Conservation (phyloP, 2,888 invertebrate genomes). For the Cabera pusaria region DNA sequence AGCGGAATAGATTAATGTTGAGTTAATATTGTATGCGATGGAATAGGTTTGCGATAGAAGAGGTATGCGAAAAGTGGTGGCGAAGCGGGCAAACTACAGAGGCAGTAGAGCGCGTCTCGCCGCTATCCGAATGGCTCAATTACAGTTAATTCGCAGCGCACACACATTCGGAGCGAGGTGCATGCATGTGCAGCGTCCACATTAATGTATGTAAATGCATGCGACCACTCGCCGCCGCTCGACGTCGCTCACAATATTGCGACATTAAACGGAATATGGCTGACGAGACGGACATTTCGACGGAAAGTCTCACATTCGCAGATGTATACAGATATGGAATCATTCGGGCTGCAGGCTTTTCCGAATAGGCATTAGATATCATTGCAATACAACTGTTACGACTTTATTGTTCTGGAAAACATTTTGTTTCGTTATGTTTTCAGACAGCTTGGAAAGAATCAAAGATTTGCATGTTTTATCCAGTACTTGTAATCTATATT, state of each 20-base stretch:
- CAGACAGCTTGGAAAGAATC: too few relatives aligned
- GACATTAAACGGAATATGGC: slow-evolving; percentile 79
- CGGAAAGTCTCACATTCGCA: slow-evolving; percentile 74
- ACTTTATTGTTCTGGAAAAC: too few relatives aligned
- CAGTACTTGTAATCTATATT: too few relatives aligned
- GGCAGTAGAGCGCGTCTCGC: slow-evolving; percentile 64
- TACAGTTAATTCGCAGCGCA: slow-evolving; percentile 81
- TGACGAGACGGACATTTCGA: slow-evolving; percentile 75
- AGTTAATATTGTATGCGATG: slow-evolving; percentile 41
- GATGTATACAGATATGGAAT: slow-evolving; percentile 53
- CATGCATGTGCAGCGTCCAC: slow-evolving; percentile 75
- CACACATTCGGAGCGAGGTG: slow-evolving; percentile 74
- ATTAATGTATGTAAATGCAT: slow-evolving; percentile 83
- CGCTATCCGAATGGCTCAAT: slow-evolving; percentile 81
- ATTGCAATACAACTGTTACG: too few relatives aligned
- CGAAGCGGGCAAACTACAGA: slow-evolving; percentile 54
- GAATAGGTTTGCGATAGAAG: slow-evolving; percentile 39
- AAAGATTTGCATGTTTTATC: too few relatives aligned
- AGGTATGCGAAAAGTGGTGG: slow-evolving; percentile 37
- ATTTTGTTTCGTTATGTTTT: too few relatives aligned
- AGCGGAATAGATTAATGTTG: slow-evolving; percentile 29
- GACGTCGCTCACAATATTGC: slow-evolving; percentile 78
- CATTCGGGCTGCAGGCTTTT: slow-evolving; percentile 57
- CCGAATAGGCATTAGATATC: slow-evolving; percentile 40
- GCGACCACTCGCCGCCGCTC: slow-evolving; percentile 74